Conservation (phyloP, 2,888 invertebrate genomes). For the Lycia hirtaria region DNA sequence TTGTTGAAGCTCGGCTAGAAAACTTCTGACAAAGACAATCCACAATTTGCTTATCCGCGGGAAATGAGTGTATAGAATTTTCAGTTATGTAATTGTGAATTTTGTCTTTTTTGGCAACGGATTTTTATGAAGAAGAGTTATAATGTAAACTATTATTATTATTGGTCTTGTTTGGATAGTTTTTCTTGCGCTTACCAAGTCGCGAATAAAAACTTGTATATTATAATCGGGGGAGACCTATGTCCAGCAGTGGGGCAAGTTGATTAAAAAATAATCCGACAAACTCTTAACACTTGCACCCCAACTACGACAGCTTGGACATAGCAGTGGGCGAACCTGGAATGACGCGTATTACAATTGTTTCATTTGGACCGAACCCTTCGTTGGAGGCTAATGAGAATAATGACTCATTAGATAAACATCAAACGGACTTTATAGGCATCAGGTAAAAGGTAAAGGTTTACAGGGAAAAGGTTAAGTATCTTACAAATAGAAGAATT, state of each 20-base stretch:
- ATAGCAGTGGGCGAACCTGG: constrained; percentile 78
- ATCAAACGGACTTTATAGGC: constrained; percentile 21
- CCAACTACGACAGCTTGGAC: constrained; percentile 63
- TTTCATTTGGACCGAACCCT: constrained; percentile 70
- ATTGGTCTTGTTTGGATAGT: no score
- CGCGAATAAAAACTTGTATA: no score
- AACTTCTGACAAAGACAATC: no score
- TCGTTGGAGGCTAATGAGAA: constrained; percentile 70
- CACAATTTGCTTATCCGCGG: no score
- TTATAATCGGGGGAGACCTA: neutral
- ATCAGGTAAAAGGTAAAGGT: constrained; percentile 11
- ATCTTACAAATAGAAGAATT: neutral
- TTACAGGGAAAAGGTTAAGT: neutral
- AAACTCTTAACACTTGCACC: constrained; percentile 49
- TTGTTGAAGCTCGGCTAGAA: no score
- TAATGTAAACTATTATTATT: no score
- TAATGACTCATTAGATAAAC: constrained; percentile 70
- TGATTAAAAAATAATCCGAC: no score
- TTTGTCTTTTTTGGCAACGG: no score
- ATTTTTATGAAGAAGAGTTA: no score
- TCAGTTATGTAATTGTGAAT: no score
- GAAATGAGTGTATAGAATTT: no score
- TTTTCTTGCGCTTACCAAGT: no score
- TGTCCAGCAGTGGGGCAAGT: neutral
- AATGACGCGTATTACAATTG: constrained; percentile 77